phyloP scores from a whole-genome alignment of 2,113 vertebrate species.

The Hemiprocne comata region DNA sequence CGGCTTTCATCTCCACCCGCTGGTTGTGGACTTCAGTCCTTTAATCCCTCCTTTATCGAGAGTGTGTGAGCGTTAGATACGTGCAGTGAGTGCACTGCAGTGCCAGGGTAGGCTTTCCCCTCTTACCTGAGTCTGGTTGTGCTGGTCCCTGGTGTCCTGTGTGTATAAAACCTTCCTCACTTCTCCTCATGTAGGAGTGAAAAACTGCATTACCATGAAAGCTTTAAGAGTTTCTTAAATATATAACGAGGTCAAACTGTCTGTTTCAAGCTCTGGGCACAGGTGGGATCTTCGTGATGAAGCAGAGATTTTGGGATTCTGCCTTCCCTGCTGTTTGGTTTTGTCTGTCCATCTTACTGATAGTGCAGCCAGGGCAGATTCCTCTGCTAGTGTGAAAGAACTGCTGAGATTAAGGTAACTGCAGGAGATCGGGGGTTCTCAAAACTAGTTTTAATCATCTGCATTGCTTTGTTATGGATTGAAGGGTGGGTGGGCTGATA shows the following conservation, averaged over 20 bases:
- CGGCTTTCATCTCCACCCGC: neutral
- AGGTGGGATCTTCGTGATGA: neutral
- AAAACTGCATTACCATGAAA: fast-evolving
- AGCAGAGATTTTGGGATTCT: neutral
- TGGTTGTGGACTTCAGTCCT: neutral
- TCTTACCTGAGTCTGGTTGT: neutral
- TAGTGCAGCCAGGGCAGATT: neutral
- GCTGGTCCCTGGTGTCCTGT: neutral
- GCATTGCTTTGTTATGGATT: neutral
- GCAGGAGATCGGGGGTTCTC: neutral
- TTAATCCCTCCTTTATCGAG: neutral
- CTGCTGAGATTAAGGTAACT: neutral
- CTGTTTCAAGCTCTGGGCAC: neutral
- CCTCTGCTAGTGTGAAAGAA: neutral
- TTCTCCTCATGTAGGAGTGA: neutral
- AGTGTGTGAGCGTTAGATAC: neutral
- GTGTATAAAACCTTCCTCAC: fast-evolving
- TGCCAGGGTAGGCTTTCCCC: neutral
- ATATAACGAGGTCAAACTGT: neutral
- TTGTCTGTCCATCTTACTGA: neutral
- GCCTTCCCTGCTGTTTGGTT: neutral
- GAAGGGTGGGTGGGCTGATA: neutral
- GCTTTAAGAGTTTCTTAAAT: neutral
- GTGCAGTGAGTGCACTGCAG: fast-evolving
- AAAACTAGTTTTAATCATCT: neutral